These are phyloP conservation scores for Lycocorax pyrrhopterus DNA, from an alignment of 2,113 vertebrate genomes.

Conservation along the genomic window DNA sequence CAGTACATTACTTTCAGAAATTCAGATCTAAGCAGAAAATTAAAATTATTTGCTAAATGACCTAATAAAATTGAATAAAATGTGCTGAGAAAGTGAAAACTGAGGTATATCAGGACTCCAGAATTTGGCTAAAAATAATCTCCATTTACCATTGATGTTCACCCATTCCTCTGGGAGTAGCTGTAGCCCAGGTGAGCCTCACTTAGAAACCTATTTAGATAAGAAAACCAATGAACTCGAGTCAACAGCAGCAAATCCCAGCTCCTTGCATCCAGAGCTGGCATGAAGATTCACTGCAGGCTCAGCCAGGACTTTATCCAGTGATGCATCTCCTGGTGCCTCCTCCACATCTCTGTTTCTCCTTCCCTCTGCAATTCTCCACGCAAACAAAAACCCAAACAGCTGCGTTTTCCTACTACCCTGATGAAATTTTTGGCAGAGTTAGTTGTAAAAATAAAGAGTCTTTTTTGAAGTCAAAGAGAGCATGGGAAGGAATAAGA, in stretches of 20 bases:
- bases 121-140: slow-evolving; percentile 48
- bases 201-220: background rate
- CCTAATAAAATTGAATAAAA: slow-evolving; percentile 78
- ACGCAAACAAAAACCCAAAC: background rate
- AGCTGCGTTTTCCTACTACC: background rate
- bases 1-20: slow-evolving; percentile 79
- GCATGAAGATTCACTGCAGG: background rate
- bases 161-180: background rate
- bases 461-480: background rate
- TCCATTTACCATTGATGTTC: background rate
- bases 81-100: slow-evolving; percentile 73
- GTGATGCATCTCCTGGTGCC: background rate
- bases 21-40: slow-evolving; percentile 83
- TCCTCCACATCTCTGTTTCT: background rate
- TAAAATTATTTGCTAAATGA: slow-evolving; percentile 82
- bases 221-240: background rate
- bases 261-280: background rate
- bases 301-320: background rate
- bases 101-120: slow-evolving; percentile 18
- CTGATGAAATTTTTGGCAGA: background rate
- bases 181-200: background rate
- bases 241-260: background rate
- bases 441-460: background rate
- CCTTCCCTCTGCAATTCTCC: background rate
- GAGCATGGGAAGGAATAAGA: background rate